phyloP scores from a whole-genome alignment of 2,888 invertebrate genomes.

The Macaria liturata region DNA sequence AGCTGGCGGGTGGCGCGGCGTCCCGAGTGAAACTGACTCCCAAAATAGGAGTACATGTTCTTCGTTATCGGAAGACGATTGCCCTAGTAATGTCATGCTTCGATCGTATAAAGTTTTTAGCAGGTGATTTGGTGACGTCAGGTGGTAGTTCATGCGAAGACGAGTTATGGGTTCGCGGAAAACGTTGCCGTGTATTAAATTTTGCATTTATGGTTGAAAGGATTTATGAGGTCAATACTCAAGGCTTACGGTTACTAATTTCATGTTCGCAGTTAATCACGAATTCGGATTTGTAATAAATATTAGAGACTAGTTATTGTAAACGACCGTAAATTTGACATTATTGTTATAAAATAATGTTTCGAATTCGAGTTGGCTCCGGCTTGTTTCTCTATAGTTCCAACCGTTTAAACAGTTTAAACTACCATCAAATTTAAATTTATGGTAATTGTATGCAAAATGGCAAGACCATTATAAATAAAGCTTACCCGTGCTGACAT shows the following conservation, averaged over 20 bases:
- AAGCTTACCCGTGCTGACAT: constrained; percentile 39
- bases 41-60: constrained; percentile 59
- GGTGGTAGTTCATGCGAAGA: constrained; percentile 50
- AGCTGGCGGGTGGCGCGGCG: constrained; percentile 63
- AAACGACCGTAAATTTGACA: constrained; percentile 7
- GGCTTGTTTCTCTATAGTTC: neutral
- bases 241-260: constrained; percentile 33
- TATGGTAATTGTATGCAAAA: neutral
- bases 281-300: constrained; percentile 15
- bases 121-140: constrained; percentile 73
- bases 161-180: constrained; percentile 46
- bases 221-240: constrained; percentile 37
- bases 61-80: constrained; percentile 65
- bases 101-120: constrained; percentile 61
- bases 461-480: neutral
- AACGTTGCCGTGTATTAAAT: constrained; percentile 42
- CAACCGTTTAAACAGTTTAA: neutral
- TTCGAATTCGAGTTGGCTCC: neutral
- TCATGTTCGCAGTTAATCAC: constrained; percentile 19
- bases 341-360: neutral
- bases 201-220: constrained; percentile 34
- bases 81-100: constrained; percentile 61
- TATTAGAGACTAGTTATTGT: constrained; percentile 11
- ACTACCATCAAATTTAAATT: neutral
- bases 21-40: constrained; percentile 67